Evolutionary conservation across 2,113 vertebrate species (phyloP).

Genomic region (Sturnira hondurensis): DNA sequence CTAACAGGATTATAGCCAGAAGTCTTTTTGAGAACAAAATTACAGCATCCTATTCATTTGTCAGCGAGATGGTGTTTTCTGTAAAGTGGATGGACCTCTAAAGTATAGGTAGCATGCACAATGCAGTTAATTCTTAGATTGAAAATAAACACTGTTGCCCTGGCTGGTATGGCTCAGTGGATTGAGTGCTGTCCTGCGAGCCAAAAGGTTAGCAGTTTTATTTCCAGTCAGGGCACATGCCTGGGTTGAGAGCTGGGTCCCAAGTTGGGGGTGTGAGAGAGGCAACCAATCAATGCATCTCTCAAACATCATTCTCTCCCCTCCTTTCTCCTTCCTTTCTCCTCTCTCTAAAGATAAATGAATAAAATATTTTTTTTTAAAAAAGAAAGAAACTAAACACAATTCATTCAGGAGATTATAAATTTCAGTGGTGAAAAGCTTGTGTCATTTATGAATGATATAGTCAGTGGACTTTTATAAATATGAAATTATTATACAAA

Average conservation of each 20-base stretch:
- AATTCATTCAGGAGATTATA: slow-evolving; percentile 68
- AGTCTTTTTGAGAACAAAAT: slow-evolving; percentile 67
- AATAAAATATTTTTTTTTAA: too few relatives aligned
- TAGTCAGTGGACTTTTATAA: slow-evolving; percentile 52
- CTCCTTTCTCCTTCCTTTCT: too few relatives aligned
- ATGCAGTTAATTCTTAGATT: slow-evolving; percentile 68
- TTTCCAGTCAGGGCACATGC: too few relatives aligned
- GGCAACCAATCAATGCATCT: too few relatives aligned
- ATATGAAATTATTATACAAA: slow-evolving; percentile 63
- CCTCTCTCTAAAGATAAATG: too few relatives aligned
- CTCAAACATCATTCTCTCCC: too few relatives aligned
- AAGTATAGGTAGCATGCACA: slow-evolving; percentile 60
- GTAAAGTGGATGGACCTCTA: slow-evolving; percentile 8
- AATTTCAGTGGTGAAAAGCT: slow-evolving; percentile 1
- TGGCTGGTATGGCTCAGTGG: too few relatives aligned
- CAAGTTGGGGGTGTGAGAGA: too few relatives aligned
- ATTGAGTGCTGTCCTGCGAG: too few relatives aligned
- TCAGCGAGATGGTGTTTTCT: slow-evolving; percentile 55
- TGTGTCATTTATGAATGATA: slow-evolving; percentile 64
- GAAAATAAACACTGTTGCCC: slow-evolving; percentile 56
- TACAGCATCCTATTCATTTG: slow-evolving; percentile 64
- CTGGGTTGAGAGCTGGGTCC: too few relatives aligned
- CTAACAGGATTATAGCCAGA: slow-evolving; percentile 48
- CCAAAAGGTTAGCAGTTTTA: too few relatives aligned
- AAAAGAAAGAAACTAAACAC: too few relatives aligned